phyloP scores from a whole-genome alignment of 2,113 vertebrate species.

The Urocitellus parryii region DNA sequence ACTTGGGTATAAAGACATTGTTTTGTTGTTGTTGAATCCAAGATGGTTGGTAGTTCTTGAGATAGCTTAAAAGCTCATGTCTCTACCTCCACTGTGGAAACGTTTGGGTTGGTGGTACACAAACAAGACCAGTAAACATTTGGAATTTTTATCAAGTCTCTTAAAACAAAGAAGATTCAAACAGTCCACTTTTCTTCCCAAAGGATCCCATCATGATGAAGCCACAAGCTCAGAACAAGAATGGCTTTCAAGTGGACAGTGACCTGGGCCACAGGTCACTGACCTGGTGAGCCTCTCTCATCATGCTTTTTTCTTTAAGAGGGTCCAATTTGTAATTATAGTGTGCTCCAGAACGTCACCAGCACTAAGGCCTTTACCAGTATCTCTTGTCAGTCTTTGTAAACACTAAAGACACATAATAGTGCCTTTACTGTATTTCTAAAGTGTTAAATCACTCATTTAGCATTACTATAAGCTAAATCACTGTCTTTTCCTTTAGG shows the following conservation, averaged over 20 bases:
- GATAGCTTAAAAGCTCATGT: background rate
- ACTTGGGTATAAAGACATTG: background rate
- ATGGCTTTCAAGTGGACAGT: background rate
- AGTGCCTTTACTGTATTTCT: background rate
- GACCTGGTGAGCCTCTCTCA: background rate
- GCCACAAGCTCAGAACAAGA: background rate
- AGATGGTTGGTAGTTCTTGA: slow-evolving; percentile 20
- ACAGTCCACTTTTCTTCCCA: slow-evolving; percentile 5
- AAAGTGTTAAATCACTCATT: background rate
- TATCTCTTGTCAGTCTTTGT: background rate
- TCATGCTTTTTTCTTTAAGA: background rate
- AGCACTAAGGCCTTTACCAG: background rate
- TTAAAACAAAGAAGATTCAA: slow-evolving; percentile 11
- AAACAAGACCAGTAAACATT: background rate
- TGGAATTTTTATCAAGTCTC: background rate
- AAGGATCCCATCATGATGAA: background rate
- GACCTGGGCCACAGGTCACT: background rate
- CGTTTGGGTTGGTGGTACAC: background rate
- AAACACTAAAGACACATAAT: background rate
- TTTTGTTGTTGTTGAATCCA: background rate
- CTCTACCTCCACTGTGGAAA: background rate
- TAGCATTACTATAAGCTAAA: background rate
- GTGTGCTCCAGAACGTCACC: background rate
- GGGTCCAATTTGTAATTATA: background rate
- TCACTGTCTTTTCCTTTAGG: background rate